Conservation (phyloP, 2,888 invertebrate species). For the Cheilosia scutellata region DNA sequence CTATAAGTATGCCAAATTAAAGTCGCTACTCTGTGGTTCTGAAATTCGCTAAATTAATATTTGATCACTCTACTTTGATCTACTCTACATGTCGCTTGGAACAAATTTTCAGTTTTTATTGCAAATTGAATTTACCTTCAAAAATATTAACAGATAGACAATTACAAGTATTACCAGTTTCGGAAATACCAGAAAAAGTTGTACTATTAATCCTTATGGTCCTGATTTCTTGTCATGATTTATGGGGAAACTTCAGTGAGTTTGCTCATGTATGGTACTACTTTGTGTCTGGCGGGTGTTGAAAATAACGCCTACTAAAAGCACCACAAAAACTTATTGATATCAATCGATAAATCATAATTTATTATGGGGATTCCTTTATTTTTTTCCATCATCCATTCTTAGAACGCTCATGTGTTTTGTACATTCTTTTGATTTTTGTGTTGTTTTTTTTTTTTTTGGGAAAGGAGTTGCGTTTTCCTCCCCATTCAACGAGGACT, state of each 20-base stretch:
- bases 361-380: constrained; percentile 56
- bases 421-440: constrained; percentile 21
- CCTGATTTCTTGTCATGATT: neutral
- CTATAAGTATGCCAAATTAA: too few species aligned
- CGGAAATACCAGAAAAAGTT: neutral
- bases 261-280: neutral
- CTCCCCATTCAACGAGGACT: constrained; percentile 58
- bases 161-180: too few species aligned
- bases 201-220: neutral
- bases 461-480: constrained; percentile 15
- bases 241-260: constrained; percentile 21
- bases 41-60: neutral
- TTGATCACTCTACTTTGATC: neutral
- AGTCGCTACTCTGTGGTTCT: too few species aligned
- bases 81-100: neutral
- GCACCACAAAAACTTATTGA: constrained; percentile 55
- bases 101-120: too few species aligned
- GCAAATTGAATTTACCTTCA: neutral
- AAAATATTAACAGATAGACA: neutral
- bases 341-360: constrained; percentile 74
- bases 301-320: constrained; percentile 45
- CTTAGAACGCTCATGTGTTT: constrained; percentile 56
- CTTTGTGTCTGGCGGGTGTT: constrained; percentile 29
- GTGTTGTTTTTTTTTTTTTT: constrained; percentile 6
- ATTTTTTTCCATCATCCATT: constrained; percentile 13